These are phyloP conservation scores for Nanorana parkeri DNA, from an alignment of 2,113 vertebrate species.

Conservation along the genomic window DNA sequence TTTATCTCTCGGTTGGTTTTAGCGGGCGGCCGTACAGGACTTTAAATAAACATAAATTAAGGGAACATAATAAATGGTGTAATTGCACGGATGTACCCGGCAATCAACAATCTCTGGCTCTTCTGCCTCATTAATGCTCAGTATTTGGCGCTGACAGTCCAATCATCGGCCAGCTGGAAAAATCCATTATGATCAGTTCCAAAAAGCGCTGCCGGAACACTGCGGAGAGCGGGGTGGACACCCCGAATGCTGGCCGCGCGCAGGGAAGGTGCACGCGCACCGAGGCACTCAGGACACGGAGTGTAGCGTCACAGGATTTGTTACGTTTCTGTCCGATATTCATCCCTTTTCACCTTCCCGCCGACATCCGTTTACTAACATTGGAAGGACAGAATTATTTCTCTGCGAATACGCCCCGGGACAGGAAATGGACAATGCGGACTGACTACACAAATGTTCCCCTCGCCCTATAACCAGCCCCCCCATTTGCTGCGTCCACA, in stretches of 20 bases:
- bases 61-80: constrained; percentile 32
- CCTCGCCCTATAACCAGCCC: neutral
- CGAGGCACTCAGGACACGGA: no score
- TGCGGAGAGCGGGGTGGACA: neutral
- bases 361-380: no score
- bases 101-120: constrained; percentile 35
- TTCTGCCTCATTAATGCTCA: constrained; percentile 42
- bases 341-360: no score
- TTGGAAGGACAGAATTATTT: no score
- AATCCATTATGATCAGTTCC: constrained; percentile 6
- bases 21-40: neutral
- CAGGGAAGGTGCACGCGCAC: neutral
- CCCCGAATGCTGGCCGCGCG: neutral
- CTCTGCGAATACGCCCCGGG: no score
- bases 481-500: neutral
- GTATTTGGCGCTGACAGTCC: constrained; percentile 7
- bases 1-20: no score
- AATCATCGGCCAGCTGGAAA: neutral
- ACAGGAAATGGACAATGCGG: no score
- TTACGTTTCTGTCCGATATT: neutral
- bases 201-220: constrained; percentile 6
- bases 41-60: constrained; percentile 24
- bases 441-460: no score
- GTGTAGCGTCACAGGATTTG: neutral
- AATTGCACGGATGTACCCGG: constrained; percentile 23